These are phyloP conservation scores for Ceratosolen solmsi DNA, from an alignment of 1,140 invertebrate genomes.

Conservation along the genomic window DNA sequence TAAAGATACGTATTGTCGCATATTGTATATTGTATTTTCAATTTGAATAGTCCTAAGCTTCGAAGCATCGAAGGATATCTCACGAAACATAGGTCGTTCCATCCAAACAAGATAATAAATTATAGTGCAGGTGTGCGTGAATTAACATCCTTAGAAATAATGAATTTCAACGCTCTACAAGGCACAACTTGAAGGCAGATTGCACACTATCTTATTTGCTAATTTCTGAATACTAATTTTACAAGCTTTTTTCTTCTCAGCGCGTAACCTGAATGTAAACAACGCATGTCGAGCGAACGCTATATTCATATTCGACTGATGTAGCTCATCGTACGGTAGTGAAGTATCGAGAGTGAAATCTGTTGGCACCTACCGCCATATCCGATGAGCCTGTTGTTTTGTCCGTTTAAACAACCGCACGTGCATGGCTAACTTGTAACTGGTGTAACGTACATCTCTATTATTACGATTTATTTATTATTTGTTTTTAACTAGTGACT, in stretches of 20 bases:
- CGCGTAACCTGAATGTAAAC: constrained; percentile 1
- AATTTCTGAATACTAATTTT: too few relatives aligned
- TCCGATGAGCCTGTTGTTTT: neutral
- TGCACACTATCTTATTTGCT: neutral
- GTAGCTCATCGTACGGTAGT: neutral
- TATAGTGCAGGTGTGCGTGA: neutral
- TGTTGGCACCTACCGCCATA: neutral
- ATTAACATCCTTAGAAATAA: neutral
- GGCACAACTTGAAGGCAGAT: neutral
- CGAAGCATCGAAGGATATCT: too few relatives aligned
- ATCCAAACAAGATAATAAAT: neutral
- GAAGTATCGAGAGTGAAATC: constrained; percentile 23
- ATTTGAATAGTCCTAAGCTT: too few relatives aligned
- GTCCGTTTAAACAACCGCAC: neutral
- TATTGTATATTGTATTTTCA: too few relatives aligned
- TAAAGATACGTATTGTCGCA: too few relatives aligned
- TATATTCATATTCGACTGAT: neutral
- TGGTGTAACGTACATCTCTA: neutral
- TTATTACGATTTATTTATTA: neutral
- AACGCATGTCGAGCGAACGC: neutral
- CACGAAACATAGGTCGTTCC: neutral
- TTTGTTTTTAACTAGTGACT: constrained; percentile 11
- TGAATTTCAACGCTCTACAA: neutral
- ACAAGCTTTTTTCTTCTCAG: too few relatives aligned
- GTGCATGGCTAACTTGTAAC: too few relatives aligned